Percentiles rank a stretch among this genome's conserved stretches.
These are phyloP conservation scores for Furnarius figulus DNA, from an alignment of 2,113 vertebrate species.

Conservation along the genomic window DNA sequence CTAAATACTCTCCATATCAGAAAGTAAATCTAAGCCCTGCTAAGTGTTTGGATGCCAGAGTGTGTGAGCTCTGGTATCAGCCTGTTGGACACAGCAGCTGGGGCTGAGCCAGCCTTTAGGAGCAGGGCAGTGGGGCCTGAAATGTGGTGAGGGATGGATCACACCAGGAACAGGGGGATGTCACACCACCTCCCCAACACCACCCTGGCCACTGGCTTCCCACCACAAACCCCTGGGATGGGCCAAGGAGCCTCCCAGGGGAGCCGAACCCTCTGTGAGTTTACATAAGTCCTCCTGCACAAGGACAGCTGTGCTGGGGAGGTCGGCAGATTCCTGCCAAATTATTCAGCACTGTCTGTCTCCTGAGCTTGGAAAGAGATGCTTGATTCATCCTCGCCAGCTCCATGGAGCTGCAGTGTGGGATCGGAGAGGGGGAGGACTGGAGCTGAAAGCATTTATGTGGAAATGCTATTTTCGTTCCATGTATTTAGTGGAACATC, in stretches of 20 bases:
- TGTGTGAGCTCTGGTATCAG: neutral
- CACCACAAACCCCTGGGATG: neutral
- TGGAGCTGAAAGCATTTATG: neutral
- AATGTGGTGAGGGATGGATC: rapidly evolving
- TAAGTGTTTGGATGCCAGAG: neutral
- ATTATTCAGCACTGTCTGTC: constrained; percentile 50
- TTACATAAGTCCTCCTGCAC: neutral
- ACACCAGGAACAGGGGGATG: neutral
- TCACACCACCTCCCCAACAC: neutral
- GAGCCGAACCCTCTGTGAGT: rapidly evolving
- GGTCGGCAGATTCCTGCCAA: constrained; percentile 12
- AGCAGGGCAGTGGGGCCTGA: neutral
- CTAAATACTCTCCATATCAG: neutral
- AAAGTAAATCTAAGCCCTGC: neutral
- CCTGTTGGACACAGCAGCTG: rapidly evolving
- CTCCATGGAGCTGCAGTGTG: neutral
- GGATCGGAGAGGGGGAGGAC: neutral
- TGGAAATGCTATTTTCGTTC: neutral
- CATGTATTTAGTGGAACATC: neutral
- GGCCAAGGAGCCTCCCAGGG: neutral
- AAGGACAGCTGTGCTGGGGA: constrained; percentile 39
- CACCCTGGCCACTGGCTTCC: neutral
- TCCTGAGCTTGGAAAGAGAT: neutral
- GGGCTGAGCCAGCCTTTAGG: neutral
- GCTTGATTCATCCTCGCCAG: constrained; percentile 1